Base-by-base conservation (phyloP, 1,140 invertebrate species). In the Tetraneura akinire region DNA sequence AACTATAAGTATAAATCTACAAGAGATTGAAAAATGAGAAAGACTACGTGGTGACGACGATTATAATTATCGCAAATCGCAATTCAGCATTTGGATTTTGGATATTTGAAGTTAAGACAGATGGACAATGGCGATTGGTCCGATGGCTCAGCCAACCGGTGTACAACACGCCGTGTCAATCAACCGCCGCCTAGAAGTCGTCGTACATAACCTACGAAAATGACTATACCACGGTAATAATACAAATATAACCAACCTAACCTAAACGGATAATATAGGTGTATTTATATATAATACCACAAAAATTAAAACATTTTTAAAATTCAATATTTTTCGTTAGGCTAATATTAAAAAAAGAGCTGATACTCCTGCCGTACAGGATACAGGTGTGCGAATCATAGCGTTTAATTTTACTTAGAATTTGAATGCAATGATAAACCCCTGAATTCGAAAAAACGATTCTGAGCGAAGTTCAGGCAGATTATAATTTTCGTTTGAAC, bases 101-200 rank as follows among this genome's bases (percentile, higher is more conserved):
- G 32, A 47, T 80, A 45, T 70, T 80, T 51, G 53, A 76, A 74
- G 57, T 81, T 80, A 47, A 81, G 83, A 82, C 83, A 84, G 82
- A 82, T 84, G 83, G 83, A 83, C 81, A 42, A 26, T 57, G 81
- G 8, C 78, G 45, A 84, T 84, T 84, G 82, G 83, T 68, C 60
- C 55, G n/a, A 11, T 1, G 3, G 23, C 11, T 74, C 53, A 47
- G 51, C 83, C 83, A 84, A 84, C 83, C 57, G 73, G 66, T 64
- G 57, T 49, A 42, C 76, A 84, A 80, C 83, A 84, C 83, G 83
- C 80, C 37, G 53, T 47, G 37, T 26, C 74, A 55, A 55, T 57
- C 74, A 37, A 45, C 37, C 21, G 45, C 21, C 42, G 68, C 16
- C 23, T n/a, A n/a, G 51, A n/a, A n/a, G n/a, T 8, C 51, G 68